phyloP scores from a whole-genome alignment of 2,888 invertebrate genomes.

The Nephrotoma appendiculata region DNA sequence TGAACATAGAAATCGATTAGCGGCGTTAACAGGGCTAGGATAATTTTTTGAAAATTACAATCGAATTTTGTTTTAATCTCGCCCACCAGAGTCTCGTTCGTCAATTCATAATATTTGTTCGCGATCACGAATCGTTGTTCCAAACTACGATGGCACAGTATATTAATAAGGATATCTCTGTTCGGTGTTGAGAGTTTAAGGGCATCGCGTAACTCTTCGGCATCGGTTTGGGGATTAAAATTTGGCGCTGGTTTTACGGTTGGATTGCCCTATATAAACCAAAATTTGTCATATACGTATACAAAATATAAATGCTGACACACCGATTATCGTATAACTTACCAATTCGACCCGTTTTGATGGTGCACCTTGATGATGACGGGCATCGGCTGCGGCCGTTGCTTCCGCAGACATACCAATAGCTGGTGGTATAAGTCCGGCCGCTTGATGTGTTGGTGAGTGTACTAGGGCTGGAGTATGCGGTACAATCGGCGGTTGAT shows the following conservation, averaged over 20 bases:
- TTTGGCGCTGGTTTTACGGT: constrained; percentile 62
- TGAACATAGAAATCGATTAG: constrained; percentile 71
- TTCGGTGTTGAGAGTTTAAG: constrained; percentile 86
- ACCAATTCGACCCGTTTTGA: neutral
- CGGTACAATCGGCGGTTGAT: neutral
- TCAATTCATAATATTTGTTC: constrained; percentile 44
- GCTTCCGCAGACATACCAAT: neutral
- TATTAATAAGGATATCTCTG: constrained; percentile 74
- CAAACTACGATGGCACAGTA: constrained; percentile 69
- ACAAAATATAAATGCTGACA: neutral
- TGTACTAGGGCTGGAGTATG: neutral
- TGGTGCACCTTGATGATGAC: neutral
- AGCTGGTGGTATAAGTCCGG: neutral
- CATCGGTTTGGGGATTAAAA: constrained; percentile 68
- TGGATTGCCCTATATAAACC: constrained; percentile 36
- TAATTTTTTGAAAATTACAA: constrained; percentile 72
- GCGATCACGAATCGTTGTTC: constrained; percentile 58
- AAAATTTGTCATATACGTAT: neutral
- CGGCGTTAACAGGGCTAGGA: constrained; percentile 74
- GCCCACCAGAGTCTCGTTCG: constrained; percentile 58
- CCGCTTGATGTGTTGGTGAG: neutral
- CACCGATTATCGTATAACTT: neutral
- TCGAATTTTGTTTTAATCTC: constrained; percentile 79
- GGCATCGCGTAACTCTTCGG: constrained; percentile 63
- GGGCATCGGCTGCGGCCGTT: neutral